Conservation (phyloP, 2,797 vertebrate species). For the Scleropages formosus region DNA sequence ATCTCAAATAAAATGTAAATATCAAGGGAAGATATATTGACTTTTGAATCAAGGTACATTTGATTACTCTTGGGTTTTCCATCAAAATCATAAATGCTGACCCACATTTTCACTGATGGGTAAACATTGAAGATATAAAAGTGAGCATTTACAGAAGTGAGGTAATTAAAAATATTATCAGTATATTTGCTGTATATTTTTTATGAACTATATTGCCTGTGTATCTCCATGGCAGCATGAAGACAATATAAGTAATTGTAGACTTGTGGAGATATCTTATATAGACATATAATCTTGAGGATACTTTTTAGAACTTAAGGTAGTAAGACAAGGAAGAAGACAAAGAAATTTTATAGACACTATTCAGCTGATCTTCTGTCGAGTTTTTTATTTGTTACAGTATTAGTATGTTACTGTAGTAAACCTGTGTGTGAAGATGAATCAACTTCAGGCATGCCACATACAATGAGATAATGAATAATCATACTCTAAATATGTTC, state of each 20-base stretch:
- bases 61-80: neutral
- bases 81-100: slow-evolving; percentile 4
- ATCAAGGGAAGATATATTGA: slow-evolving; percentile 2
- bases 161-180: neutral
- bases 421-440: slow-evolving; percentile 27
- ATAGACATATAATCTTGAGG: slow-evolving; percentile 44
- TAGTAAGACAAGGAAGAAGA: slow-evolving; percentile 41
- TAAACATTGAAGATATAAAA: slow-evolving; percentile 12
- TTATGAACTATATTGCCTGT: slow-evolving; percentile 37
- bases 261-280: slow-evolving; percentile 47
- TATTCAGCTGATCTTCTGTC: slow-evolving; percentile 37
- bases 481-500: slow-evolving; percentile 7
- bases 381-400: slow-evolving; percentile 22
- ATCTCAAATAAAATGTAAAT: slow-evolving; percentile 34
- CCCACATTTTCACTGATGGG: slow-evolving; percentile 18
- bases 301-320: slow-evolving; percentile 48
- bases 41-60: slow-evolving; percentile 12
- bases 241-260: slow-evolving; percentile 46
- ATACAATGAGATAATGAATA: neutral
- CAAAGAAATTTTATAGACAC: slow-evolving; percentile 45
- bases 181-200: slow-evolving; percentile 32
- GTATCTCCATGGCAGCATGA: slow-evolving; percentile 44
- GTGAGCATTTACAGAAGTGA: slow-evolving; percentile 1
- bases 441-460: neutral
- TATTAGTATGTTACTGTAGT: slow-evolving; percentile 36